Conservation (phyloP, 2,113 vertebrate species). For the Tretioscincus oriximinensis region DNA sequence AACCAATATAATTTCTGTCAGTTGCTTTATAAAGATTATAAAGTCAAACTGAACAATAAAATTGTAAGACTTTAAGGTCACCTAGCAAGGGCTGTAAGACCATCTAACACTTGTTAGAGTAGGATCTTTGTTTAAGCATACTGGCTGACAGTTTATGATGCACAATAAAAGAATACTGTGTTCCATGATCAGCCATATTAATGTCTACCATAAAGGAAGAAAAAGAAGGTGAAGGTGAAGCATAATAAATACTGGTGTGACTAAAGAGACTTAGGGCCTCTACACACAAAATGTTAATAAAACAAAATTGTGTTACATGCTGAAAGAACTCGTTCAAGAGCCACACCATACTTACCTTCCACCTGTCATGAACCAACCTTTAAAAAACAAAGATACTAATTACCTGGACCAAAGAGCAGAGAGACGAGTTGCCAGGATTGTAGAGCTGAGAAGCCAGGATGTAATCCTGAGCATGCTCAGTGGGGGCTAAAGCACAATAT, state of each 20-base stretch:
- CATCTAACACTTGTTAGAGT: background rate
- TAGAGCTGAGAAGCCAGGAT: too few species aligned
- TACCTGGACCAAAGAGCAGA: too few species aligned
- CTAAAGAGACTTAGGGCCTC: background rate
- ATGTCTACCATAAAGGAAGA: background rate
- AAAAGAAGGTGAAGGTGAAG: background rate
- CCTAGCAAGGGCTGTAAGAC: background rate
- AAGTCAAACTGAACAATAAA: constrained; percentile 14
- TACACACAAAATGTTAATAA: too few species aligned
- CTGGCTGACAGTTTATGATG: background rate
- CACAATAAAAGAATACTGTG: background rate
- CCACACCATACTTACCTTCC: too few species aligned
- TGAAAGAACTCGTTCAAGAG: too few species aligned
- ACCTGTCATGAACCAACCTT: too few species aligned
- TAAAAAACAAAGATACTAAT: too few species aligned
- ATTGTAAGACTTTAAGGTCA: background rate
- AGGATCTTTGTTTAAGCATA: background rate
- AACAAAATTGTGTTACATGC: too few species aligned
- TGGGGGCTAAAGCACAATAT: too few species aligned
- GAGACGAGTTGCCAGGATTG: too few species aligned
- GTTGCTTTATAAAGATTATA: constrained; percentile 16
- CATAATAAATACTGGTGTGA: background rate
- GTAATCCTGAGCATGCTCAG: too few species aligned
- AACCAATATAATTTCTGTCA: background rate
- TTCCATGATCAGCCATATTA: background rate